Evolutionary conservation across 2,888 invertebrate species (phyloP).

Genomic region (Sinhomidia bicolor): DNA sequence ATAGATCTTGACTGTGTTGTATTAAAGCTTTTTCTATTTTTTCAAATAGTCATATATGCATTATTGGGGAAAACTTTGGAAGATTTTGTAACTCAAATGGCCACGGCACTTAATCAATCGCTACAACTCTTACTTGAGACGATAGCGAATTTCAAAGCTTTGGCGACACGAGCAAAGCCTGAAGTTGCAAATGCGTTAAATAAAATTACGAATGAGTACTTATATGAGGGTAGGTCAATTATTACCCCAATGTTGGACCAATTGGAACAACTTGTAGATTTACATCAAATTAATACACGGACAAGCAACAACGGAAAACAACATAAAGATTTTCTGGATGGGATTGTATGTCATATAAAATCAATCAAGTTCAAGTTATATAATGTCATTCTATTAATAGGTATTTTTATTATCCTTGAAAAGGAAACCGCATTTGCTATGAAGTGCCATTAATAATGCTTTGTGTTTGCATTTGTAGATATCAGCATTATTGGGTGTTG

Average conservation of each 20-base stretch:
- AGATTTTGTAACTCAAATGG: conserved; percentile 55
- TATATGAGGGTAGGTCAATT: conserved; percentile 46
- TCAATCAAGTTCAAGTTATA: too few species aligned
- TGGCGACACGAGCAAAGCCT: conserved; percentile 55
- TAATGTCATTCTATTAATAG: too few species aligned
- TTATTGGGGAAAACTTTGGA: conserved; percentile 72
- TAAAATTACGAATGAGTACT: conserved; percentile 36
- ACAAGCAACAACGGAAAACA: neutral
- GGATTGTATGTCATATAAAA: conserved; percentile 41
- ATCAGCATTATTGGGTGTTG: conserved; percentile 13
- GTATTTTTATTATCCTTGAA: too few species aligned
- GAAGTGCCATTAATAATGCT: neutral
- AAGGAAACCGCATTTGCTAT: neutral
- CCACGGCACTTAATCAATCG: conserved; percentile 24
- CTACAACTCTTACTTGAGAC: conserved; percentile 22
- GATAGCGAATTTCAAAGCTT: neutral
- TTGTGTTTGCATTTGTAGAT: conserved; percentile 15
- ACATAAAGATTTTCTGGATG: conserved; percentile 13
- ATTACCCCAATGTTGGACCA: conserved; percentile 58
- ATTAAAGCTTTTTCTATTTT: too few species aligned
- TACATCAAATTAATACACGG: neutral
- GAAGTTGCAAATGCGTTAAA: conserved; percentile 32
- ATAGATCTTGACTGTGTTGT: neutral
- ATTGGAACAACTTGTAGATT: conserved; percentile 45
- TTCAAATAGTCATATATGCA: conserved; percentile 66